Evolutionary conservation across 2,797 vertebrate species (phyloP), one percentile per base, ranked within the genome.

Genomic region (Galaxias olidus): DNA sequence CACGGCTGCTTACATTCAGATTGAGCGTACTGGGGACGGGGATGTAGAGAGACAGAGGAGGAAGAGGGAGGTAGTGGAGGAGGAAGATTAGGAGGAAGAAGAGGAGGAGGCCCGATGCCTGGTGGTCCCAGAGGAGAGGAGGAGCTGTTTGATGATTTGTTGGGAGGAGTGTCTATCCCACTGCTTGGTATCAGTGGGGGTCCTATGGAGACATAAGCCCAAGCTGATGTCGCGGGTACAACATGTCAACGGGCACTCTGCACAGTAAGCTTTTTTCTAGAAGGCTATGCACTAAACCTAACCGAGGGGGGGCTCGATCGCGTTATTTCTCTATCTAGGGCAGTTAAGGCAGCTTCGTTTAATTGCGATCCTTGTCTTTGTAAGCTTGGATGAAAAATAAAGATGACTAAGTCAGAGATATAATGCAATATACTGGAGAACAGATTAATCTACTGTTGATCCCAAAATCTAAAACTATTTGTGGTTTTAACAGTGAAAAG

Each of bases 21-120:
- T 73, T 96, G 94, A 76, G 94, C 93, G 71, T 98, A 99, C 81
- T 95, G 95, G 74, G 97, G 96, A 85, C 95, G 95, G 74, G 97
- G 96, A 85, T 95, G 97, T 79, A 96, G 94, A 86, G 96, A 92
- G 78, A 96, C 87, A 70, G 91, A 89, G 65, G 90, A 82, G 59
- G 86, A 83, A 5, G 85, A 87, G 70, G 86, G 88, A 52, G 92
- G 89, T 88, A 91, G 90, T 87, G 87, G 75, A 62, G 92, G 84
- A 60, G 77, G 84, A 57, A 72, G 80, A 57, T 70, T 74, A 71
- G 78, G 86, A 79, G 84, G 87, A 80, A 85, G 89, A 77, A 78
- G 89, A 74, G 86, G 89, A 15, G 85, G 90, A 66, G 89, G 70
- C 67, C 90, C 89, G 70, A 91, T 87, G 44, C 86, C 88, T 59